These are phyloP conservation scores for Oreohelix idahoensis DNA, from an alignment of 1,140 invertebrate genomes.

Conservation along the genomic window DNA sequence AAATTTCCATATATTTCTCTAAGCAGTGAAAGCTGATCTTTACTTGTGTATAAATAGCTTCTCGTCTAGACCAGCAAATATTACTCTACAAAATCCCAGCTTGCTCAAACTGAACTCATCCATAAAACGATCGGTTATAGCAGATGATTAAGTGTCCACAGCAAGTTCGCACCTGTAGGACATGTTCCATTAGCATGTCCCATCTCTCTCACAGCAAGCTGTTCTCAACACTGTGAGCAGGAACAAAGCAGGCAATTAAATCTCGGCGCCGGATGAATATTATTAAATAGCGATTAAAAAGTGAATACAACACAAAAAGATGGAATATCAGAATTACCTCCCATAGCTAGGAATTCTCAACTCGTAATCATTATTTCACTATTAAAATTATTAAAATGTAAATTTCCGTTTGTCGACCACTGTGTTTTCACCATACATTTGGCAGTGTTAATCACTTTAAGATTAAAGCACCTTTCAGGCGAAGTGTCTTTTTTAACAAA, in stretches of 20 bases:
- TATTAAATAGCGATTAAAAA: background rate
- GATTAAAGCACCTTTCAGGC: background rate
- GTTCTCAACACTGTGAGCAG: background rate
- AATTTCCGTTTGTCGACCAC: slow-evolving; percentile 13
- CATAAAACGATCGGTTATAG: too few species aligned
- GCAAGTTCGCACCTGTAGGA: too few species aligned
- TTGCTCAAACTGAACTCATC: too few species aligned
- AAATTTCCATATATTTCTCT: too few species aligned
- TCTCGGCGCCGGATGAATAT: background rate
- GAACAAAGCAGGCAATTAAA: background rate
- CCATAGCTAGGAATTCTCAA: background rate
- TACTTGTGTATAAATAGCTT: too few species aligned
- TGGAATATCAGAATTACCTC: background rate
- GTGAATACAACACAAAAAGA: background rate
- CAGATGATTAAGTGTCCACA: too few species aligned
- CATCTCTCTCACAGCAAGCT: background rate
- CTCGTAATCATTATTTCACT: background rate
- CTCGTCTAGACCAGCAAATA: too few species aligned
- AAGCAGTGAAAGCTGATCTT: too few species aligned
- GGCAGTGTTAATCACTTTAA: background rate
- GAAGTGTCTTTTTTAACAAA: background rate
- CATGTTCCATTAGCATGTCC: background rate
- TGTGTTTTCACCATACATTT: background rate
- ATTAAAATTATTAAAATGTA: slow-evolving; percentile 30
- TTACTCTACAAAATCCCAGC: too few species aligned